These are phyloP conservation scores for Actenoides hombroni DNA, from an alignment of 2,113 vertebrate species.

Conservation along the genomic window DNA sequence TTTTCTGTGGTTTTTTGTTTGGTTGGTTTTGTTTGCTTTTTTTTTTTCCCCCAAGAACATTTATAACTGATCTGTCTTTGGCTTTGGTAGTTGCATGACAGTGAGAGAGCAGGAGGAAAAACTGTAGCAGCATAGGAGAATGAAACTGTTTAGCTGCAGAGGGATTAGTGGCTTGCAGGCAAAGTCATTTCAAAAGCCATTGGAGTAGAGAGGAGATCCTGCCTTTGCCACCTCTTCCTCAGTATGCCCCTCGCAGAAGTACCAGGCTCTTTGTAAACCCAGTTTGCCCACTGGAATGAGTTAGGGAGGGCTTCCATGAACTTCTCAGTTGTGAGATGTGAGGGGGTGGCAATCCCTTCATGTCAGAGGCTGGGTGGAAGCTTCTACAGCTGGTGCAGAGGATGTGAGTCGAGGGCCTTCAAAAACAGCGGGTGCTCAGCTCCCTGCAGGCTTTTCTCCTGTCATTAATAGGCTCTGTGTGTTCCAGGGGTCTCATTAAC, in stretches of 20 bases:
- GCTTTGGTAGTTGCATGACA: background rate
- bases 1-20: background rate
- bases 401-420: background rate
- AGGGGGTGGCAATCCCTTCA: background rate
- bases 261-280: background rate
- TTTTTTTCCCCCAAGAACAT: background rate
- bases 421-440: background rate
- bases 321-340: background rate
- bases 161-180: background rate
- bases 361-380: background rate
- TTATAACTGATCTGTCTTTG: background rate
- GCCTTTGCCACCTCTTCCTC: background rate
- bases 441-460: background rate
- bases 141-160: background rate
- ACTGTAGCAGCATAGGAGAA: background rate
- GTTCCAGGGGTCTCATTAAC: constrained; percentile 9
- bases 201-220: background rate
- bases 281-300: background rate
- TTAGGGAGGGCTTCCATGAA: background rate
- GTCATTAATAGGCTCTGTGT: background rate
- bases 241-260: background rate
- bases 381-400: background rate
- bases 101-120: background rate
- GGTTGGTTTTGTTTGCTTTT: background rate
- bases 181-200: background rate